Evolutionary conservation across 2,113 vertebrate genomes (phyloP).

Genomic region (Cyanoderma ruficeps): DNA sequence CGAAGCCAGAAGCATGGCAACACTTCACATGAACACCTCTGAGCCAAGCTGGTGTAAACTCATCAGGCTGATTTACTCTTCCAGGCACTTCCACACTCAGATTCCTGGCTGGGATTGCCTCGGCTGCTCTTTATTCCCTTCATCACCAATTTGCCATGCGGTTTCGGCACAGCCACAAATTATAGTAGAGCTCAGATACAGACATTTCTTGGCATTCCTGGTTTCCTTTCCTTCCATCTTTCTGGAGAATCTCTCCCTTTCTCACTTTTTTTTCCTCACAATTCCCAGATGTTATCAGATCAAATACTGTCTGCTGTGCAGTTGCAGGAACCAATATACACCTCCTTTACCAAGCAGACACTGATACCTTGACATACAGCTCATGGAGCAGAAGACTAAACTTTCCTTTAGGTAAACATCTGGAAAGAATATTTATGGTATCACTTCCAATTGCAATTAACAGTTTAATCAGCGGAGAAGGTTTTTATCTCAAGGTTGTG

Average conservation of each 20-base stretch:
- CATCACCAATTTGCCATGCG: neutral
- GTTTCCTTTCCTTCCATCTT: neutral
- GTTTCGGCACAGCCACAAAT: neutral
- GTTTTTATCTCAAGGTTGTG: neutral
- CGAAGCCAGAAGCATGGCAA: neutral
- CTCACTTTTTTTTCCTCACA: too few species aligned
- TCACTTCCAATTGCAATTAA: neutral
- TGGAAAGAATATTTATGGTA: neutral
- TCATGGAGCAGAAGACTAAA: neutral
- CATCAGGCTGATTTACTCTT: neutral
- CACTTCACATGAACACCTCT: neutral
- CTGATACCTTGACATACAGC: neutral
- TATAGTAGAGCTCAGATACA: neutral
- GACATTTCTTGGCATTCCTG: neutral
- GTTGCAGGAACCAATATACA: neutral
- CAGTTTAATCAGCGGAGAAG: neutral
- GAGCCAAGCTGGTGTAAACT: neutral
- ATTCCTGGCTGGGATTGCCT: neutral
- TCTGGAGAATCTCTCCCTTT: neutral
- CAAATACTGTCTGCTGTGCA: neutral
- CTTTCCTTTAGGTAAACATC: neutral
- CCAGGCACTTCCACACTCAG: neutral
- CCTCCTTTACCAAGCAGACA: neutral
- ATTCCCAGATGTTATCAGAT: neutral
- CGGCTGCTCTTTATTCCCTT: neutral